phyloP scores from a whole-genome alignment of 1,140 invertebrate species.

The Trachelipus rathkii region DNA sequence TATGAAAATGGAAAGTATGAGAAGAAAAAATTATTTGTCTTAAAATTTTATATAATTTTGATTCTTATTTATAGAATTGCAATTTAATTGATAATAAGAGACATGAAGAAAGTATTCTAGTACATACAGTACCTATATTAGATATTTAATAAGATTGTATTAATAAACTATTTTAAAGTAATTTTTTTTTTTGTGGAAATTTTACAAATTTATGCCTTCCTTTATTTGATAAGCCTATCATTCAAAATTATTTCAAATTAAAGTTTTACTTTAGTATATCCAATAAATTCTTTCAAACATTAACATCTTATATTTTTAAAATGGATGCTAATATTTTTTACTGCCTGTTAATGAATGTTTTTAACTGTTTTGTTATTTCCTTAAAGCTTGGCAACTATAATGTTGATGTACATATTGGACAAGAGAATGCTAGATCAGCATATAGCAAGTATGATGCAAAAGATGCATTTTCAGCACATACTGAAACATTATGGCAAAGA shows the following conservation, averaged over 20 bases:
- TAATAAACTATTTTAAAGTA: too few species aligned
- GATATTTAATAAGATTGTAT: too few species aligned
- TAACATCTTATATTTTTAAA: not conserved
- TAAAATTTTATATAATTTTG: not conserved
- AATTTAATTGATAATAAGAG: too few species aligned
- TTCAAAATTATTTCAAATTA: not conserved
- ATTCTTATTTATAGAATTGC: not conserved
- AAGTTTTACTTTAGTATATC: not conserved
- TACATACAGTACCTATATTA: too few species aligned
- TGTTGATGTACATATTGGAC: not conserved
- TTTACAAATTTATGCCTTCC: too few species aligned
- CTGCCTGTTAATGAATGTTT: not conserved
- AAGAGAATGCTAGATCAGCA: not conserved
- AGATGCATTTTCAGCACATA: not conserved
- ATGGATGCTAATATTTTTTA: not conserved
- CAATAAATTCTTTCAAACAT: not conserved
- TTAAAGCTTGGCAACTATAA: not conserved
- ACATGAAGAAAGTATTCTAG: too few species aligned
- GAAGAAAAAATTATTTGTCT: not conserved
- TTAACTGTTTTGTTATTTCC: not conserved
- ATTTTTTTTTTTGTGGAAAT: too few species aligned
- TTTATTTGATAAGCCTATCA: not conserved
- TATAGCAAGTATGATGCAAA: slow-evolving; percentile 1
- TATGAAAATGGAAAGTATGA: too few species aligned
- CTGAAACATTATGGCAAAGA: not conserved